A percentile compares a stretch with the other conserved stretches of the same genome.
These are phyloP conservation scores for Piscicola geometra DNA, from an alignment of 2,888 invertebrate genomes.

Conservation along the genomic window DNA sequence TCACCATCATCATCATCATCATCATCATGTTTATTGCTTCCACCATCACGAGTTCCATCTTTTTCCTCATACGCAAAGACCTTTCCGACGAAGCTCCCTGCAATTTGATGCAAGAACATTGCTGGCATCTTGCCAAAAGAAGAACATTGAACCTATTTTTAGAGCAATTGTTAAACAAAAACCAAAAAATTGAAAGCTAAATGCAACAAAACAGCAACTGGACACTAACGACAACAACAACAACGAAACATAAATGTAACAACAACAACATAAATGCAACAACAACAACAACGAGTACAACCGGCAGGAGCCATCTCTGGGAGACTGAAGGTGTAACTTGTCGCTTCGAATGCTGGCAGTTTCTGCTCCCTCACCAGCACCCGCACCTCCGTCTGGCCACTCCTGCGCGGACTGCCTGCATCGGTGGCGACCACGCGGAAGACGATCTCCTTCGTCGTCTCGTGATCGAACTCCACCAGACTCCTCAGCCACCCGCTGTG, in stretches of 20 bases:
- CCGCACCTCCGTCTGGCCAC: conserved; percentile 31
- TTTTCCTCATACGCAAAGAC: neutral
- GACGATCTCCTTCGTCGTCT: conserved; percentile 33
- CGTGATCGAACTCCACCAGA: conserved; percentile 37
- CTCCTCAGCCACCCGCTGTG: conserved; percentile 35
- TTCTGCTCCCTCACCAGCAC: conserved; percentile 39
- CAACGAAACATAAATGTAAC: neutral
- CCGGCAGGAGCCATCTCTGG: conserved; percentile 37
- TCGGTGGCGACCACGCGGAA: conserved; percentile 39
- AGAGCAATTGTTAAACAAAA: too few relatives aligned
- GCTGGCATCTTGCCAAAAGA: too few relatives aligned
- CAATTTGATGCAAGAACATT: too few relatives aligned
- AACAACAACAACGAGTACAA: conserved; percentile 35
- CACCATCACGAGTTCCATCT: neutral
- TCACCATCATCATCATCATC: neutral
- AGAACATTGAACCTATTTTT: too few relatives aligned
- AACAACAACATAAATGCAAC: conserved; percentile 18
- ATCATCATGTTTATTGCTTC: neutral
- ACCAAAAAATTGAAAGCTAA: too few relatives aligned
- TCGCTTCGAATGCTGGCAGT: conserved; percentile 40
- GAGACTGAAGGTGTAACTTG: conserved; percentile 38
- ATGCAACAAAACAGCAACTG: too few relatives aligned
- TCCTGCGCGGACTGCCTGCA: conserved; percentile 35
- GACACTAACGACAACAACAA: neutral
- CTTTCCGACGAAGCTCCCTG: neutral